Evolutionary conservation across 2,888 invertebrate species (phyloP).

Genomic region (Cerastis rubricosa): DNA sequence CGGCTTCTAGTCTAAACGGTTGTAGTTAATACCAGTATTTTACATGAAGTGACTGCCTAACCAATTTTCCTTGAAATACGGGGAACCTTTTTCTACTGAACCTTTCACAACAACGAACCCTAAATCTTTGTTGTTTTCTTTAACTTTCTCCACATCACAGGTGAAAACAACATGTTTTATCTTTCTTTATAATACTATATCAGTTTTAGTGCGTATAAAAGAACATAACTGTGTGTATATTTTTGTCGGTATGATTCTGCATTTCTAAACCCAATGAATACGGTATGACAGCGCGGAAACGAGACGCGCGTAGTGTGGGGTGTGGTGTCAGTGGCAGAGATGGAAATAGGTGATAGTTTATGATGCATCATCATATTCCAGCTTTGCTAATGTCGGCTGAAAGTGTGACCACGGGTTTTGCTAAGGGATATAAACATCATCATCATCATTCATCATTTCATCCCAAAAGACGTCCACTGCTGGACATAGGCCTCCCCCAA

Average conservation of each 20-base stretch:
- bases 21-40: no score
- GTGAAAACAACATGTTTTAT: conserved; percentile 42
- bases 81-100: no score
- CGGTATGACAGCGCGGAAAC: conserved; percentile 78
- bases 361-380: background rate
- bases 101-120: background rate
- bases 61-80: no score
- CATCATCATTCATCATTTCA: no score
- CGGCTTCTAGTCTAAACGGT: no score
- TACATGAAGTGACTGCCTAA: no score
- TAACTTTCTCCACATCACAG: background rate
- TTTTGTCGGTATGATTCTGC: conserved; percentile 70
- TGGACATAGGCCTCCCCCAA: no score
- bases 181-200: conserved; percentile 17
- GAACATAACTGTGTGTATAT: conserved; percentile 45
- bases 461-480: no score
- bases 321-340: conserved; percentile 54
- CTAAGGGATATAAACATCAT: background rate
- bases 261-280: conserved; percentile 86
- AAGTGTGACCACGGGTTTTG: background rate
- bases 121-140: conserved; percentile 20
- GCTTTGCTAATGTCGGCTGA: background rate
- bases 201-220: conserved; percentile 61
- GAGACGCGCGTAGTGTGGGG: conserved; percentile 66
- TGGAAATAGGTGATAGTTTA: background rate